Evolutionary conservation across 1,140 invertebrate genomes (phyloP).

Genomic region (Muscidifurax raptorellus): DNA sequence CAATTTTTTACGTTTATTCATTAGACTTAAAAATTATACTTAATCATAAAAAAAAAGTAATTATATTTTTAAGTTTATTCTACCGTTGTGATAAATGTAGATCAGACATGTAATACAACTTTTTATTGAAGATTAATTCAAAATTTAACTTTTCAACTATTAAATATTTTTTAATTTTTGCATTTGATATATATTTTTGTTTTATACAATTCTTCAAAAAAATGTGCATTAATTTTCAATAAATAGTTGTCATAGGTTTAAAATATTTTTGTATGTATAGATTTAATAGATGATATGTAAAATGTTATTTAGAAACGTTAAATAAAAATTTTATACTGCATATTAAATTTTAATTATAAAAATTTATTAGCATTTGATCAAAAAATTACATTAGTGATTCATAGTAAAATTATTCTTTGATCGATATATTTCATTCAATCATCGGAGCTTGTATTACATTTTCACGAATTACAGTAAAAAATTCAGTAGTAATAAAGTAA

Average conservation of each 20-base stretch:
- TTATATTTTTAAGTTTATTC: background rate
- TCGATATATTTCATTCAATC: background rate
- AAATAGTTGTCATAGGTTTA: background rate
- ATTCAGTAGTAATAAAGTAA: background rate
- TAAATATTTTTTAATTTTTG: background rate
- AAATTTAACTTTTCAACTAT: background rate
- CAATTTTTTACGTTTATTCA: background rate
- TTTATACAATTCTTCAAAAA: background rate
- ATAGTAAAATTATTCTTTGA: background rate
- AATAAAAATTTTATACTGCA: conserved; percentile 35
- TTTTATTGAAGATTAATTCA: background rate
- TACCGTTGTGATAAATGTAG: background rate
- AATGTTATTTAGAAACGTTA: conserved; percentile 7
- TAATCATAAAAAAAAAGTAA: background rate
- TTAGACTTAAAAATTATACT: background rate
- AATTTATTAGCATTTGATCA: background rate
- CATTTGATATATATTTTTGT: background rate
- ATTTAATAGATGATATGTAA: background rate
- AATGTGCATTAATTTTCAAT: background rate
- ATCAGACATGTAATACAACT: background rate
- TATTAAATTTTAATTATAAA: background rate
- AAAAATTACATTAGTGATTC: too few relatives aligned
- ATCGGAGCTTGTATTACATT: background rate
- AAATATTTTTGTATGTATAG: conserved; percentile 9
- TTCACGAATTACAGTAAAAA: background rate